These are phyloP conservation scores for Palloptera scutellata DNA, from an alignment of 2,888 invertebrate genomes.

Conservation along the genomic window DNA sequence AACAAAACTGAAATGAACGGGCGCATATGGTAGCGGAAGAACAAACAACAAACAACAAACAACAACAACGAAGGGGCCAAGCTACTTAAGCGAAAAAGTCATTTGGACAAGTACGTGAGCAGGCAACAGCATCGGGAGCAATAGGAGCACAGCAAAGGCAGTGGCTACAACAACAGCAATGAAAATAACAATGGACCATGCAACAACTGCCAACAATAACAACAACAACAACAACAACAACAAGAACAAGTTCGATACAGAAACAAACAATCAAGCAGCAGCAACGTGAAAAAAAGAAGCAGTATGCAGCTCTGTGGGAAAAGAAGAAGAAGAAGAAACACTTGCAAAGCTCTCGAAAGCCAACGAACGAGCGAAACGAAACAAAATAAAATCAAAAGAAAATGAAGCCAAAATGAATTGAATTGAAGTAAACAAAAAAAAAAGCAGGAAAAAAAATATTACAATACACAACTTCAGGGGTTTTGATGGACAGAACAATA, in stretches of 20 bases:
- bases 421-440: conserved; percentile 25
- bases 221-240: conserved; percentile 9
- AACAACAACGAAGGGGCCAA: not conserved
- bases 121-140: not conserved
- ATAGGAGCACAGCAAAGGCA: not conserved
- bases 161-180: not conserved
- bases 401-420: conserved; percentile 17
- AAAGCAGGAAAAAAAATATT: conserved; percentile 13
- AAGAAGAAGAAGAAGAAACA: conserved; percentile 1
- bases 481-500: conserved; percentile 64
- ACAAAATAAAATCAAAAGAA: too few species aligned
- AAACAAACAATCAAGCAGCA: not conserved
- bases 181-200: conserved; percentile 14
- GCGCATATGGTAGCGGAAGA: not conserved
- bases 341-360: not conserved
- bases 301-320: conserved; percentile 1
- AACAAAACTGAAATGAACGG: too few species aligned
- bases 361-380: too few species aligned
- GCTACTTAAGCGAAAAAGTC: conserved; percentile 4
- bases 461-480: conserved; percentile 20
- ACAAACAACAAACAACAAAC: not conserved
- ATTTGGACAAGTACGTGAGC: conserved; percentile 4
- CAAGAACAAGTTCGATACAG: too few species aligned
- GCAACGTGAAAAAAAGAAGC: conserved; percentile 9
- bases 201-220: too few species aligned